Percentiles rank a stretch among this genome's conserved stretches.
Conservation (phyloP, 2,888 invertebrate species). For the Trachelus iudaicus region DNA sequence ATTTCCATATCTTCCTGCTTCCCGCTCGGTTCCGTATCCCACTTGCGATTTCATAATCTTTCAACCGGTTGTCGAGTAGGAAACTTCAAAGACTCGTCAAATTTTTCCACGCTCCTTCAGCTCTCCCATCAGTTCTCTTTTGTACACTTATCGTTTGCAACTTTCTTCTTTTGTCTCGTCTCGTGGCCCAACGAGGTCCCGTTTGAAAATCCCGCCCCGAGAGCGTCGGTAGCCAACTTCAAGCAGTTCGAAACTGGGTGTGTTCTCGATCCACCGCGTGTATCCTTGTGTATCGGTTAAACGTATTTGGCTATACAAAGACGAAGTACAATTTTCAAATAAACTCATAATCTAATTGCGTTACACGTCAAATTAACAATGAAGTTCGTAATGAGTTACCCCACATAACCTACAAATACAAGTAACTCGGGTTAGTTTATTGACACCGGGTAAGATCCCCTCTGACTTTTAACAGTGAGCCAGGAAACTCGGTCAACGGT, state of each 20-base stretch:
- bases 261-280: no score
- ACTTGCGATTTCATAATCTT: not conserved
- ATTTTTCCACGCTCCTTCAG: not conserved
- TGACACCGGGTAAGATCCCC: not conserved
- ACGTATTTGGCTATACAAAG: no score
- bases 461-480: not conserved
- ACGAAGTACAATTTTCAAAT: no score
- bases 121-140: not conserved
- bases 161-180: not conserved
- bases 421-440: not conserved
- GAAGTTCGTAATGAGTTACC: not conserved
- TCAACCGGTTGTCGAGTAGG: not conserved
- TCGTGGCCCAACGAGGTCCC: not conserved
- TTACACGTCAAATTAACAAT: not conserved
- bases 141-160: not conserved
- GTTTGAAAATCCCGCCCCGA: not conserved
- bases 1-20: no score
- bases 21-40: not conserved
- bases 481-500: not conserved
- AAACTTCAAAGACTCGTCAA: not conserved
- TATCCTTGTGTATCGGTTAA: no score
- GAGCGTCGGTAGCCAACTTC: not conserved
- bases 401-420: not conserved
- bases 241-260: not conserved
- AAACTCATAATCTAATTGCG: not conserved